Evolutionary conservation across 2,797 vertebrate species (phyloP).

Genomic region (Knipowitschia caucasica): DNA sequence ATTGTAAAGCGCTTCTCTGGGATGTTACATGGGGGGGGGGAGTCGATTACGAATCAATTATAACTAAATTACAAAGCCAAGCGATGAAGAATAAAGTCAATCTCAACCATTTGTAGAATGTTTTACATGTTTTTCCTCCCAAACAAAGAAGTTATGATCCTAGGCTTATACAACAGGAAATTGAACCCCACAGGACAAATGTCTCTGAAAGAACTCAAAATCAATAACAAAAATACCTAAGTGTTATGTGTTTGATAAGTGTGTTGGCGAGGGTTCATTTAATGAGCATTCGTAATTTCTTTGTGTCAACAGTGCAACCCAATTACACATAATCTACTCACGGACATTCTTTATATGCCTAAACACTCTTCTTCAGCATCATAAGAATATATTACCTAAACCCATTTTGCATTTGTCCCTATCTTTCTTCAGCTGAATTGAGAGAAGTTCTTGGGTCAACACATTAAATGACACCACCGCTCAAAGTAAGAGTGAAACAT

Average conservation of each 20-base stretch:
- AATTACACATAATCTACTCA: conserved; percentile 11
- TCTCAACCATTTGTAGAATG: no score
- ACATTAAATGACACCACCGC: not conserved
- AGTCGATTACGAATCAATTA: no score
- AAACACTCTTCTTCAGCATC: not conserved
- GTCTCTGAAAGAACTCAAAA: conserved; percentile 32
- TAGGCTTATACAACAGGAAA: conserved; percentile 56
- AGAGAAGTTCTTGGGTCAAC: not conserved
- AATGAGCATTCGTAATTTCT: not conserved
- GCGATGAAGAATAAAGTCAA: no score
- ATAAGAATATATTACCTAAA: not conserved
- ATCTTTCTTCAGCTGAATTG: not conserved
- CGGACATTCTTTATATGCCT: not conserved
- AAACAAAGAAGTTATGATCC: conserved; percentile 36
- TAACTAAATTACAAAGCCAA: no score
- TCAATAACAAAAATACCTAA: conserved; percentile 25
- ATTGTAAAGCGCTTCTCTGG: no score
- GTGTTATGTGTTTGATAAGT: no score
- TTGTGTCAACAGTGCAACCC: not conserved
- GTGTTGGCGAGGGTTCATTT: not conserved
- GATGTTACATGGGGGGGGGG: no score
- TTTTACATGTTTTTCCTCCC: conserved; percentile 36
- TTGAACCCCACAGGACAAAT: conserved; percentile 48
- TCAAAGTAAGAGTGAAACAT: no score
- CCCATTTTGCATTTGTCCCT: not conserved